phyloP scores from a whole-genome alignment of 53 echinoderm and acorn worm genomes.

The Antedon mediterranea region DNA sequence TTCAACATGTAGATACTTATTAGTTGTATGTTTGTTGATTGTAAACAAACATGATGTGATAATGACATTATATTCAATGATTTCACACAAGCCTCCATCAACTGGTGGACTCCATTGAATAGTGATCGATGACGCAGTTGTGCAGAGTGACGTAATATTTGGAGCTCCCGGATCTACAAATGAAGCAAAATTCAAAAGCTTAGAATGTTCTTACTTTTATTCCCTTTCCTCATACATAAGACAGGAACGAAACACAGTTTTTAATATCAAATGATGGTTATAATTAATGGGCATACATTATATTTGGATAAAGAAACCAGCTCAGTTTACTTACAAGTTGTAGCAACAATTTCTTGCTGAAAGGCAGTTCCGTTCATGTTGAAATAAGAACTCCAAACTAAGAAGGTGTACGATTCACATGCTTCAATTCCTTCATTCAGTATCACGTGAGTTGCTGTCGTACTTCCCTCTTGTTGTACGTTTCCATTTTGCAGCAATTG shows the following conservation, averaged over 20 bases:
- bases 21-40: neutral
- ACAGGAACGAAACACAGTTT: too few species aligned
- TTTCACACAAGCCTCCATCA: neutral
- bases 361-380: neutral
- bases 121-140: neutral
- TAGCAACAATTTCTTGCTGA: neutral
- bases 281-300: too few species aligned
- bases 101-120: neutral
- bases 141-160: neutral
- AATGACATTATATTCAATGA: neutral
- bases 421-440: neutral
- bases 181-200: neutral
- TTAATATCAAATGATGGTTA: too few species aligned
- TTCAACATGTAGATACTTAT: neutral
- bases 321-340: neutral
- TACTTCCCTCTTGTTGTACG: neutral
- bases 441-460: neutral
- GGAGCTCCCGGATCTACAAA: neutral
- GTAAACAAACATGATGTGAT: neutral
- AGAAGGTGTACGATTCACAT: neutral
- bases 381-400: neutral
- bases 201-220: too few species aligned
- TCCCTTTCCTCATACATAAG: too few species aligned
- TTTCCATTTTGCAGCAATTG: neutral
- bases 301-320: too few species aligned